Evolutionary conservation across 2,797 vertebrate genomes (phyloP).

Genomic region (Salmo trutta): DNA sequence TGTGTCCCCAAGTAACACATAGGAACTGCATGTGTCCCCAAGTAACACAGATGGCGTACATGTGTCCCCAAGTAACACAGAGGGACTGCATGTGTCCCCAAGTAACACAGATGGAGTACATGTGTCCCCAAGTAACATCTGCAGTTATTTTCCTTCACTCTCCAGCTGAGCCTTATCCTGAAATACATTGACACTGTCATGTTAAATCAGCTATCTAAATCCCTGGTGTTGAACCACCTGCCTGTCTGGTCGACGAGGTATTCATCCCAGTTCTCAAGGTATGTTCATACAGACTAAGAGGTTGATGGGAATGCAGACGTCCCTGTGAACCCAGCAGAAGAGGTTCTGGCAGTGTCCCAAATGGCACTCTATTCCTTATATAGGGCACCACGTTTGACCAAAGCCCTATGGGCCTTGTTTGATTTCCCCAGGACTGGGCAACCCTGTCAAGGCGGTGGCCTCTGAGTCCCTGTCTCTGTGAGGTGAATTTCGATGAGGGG

Average conservation of each 20-base stretch:
- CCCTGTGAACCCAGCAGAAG: not conserved
- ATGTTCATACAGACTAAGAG: constrained; percentile 43
- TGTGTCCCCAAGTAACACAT: no score
- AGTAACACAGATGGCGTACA: no score
- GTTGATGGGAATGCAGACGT: constrained; percentile 10
- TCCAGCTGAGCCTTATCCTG: not conserved
- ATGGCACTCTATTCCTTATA: not conserved
- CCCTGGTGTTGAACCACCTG: constrained; percentile 19
- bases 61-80: not conserved
- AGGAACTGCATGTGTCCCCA: no score
- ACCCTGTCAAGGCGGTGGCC: constrained; percentile 72
- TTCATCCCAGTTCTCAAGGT: constrained; percentile 19
- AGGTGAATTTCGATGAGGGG: constrained; percentile 82
- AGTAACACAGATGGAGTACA: not conserved
- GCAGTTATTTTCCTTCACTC: not conserved
- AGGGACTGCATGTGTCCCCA: not conserved
- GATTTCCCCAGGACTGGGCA: constrained; percentile 64
- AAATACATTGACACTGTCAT: not conserved
- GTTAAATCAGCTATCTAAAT: not conserved
- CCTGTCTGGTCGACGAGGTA: constrained; percentile 30
- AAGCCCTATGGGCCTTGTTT: constrained; percentile 57
- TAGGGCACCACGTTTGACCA: not conserved
- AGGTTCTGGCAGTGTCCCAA: constrained; percentile 7
- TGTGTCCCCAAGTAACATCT: not conserved
- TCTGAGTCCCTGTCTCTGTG: constrained; percentile 73